Evolutionary conservation across 2,888 invertebrate species (phyloP).

Genomic region (Eutolmus rufibarbis): DNA sequence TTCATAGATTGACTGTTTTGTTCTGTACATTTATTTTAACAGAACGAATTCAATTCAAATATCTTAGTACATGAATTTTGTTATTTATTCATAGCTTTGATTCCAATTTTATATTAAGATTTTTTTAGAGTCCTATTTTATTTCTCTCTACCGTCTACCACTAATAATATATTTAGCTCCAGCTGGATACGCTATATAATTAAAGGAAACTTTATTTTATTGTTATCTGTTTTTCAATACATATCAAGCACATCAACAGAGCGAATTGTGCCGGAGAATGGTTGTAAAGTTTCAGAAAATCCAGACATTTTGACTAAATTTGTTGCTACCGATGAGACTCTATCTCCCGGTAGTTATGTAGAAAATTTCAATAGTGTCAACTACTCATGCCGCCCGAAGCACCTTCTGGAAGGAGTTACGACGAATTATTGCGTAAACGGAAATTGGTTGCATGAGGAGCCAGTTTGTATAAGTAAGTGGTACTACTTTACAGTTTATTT

Average conservation of each 20-base stretch:
- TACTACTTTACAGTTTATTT: not conserved
- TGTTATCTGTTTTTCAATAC: not conserved
- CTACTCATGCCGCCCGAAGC: constrained; percentile 37
- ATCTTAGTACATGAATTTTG: too few species aligned
- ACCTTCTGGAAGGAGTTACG: constrained; percentile 13
- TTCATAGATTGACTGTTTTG: too few species aligned
- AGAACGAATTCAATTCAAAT: too few species aligned
- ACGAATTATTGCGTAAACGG: constrained; percentile 41
- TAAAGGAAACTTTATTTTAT: not conserved
- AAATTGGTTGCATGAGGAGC: constrained; percentile 9
- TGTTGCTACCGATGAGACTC: not conserved
- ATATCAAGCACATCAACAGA: not conserved
- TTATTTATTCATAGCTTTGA: too few species aligned
- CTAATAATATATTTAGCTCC: not conserved
- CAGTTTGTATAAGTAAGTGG: constrained; percentile 42
- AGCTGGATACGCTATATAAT: not conserved
- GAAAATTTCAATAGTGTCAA: not conserved
- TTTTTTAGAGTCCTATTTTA: not conserved
- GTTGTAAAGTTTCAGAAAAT: not conserved
- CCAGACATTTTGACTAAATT: not conserved
- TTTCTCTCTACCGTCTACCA: not conserved
- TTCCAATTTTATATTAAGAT: too few species aligned
- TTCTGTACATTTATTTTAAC: too few species aligned
- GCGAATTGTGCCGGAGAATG: not conserved
- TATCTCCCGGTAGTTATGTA: constrained; percentile 2